phyloP scores from a whole-genome alignment of 2,113 vertebrate species.

The Rhegmatorhina hoffmannsi region DNA sequence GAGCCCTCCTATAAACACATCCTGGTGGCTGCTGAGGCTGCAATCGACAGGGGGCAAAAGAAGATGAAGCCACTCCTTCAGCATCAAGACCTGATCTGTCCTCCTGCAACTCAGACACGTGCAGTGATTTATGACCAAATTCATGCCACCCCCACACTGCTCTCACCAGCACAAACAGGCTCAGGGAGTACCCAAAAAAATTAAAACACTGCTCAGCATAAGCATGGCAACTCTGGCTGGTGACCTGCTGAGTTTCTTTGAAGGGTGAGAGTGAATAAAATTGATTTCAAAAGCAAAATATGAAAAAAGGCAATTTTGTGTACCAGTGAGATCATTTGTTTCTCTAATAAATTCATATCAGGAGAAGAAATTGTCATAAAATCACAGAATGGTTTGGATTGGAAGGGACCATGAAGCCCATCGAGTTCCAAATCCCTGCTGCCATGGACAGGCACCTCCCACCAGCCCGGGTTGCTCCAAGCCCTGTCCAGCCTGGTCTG shows the following conservation, averaged over 20 bases:
- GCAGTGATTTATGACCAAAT: neutral
- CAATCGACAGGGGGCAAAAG: neutral
- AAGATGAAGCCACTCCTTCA: neutral
- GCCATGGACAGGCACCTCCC: neutral
- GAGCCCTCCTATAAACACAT: neutral
- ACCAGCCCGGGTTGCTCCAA: accelerated
- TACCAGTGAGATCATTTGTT: neutral
- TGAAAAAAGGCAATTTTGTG: neutral
- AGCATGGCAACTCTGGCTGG: neutral
- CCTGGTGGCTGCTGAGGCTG: neutral
- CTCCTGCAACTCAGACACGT: neutral
- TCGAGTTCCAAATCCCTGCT: neutral
- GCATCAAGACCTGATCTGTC: slow-evolving; percentile 12
- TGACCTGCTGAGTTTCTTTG: neutral
- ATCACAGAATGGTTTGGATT: neutral
- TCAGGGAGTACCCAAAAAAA: neutral
- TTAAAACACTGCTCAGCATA: neutral
- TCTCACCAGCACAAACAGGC: neutral
- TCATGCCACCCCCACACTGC: neutral
- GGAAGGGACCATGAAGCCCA: neutral
- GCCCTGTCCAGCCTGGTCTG: accelerated
- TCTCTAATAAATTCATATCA: neutral
- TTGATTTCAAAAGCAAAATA: neutral
- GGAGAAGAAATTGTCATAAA: neutral
- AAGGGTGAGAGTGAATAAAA: neutral